Base-by-base conservation (phyloP, 2,888 invertebrate genomes). In the Tupiocoris notatus region DNA sequence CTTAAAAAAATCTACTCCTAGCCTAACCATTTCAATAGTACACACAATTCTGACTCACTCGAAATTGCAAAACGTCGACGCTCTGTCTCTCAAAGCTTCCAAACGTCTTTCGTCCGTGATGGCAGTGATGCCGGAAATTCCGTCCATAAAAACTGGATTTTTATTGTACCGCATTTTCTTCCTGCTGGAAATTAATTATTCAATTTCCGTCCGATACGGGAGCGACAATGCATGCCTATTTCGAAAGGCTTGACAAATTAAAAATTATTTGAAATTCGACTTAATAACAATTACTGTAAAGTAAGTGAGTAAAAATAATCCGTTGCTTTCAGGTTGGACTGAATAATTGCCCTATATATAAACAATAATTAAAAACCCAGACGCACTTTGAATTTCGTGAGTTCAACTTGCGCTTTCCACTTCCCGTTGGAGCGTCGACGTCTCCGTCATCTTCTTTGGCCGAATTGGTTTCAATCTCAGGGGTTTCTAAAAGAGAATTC, bases 121-220 rank as follows among this genome's bases (percentile, higher is more conserved):
- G 0, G 90, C 87, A 9, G 86, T 83, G 0, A 97, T 95, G 0
- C 94, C 94, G 0, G 89, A 86, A 0, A 97, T 91, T 0, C 95
- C 96, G 16, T 90, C 90, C 93, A 97, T 95, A 83, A 98, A 98
- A 1, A 84, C 0, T 91, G 89, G 83, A 89, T 89, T 80, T 88
- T 90, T 78, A 88, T 76, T 65, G 58, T 74, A 24, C 63, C 58
- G 22, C 39, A 9, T 64, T 22, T 65, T 56, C 57, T 70, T 76
- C 59, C 68, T 76, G 67, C 7, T n/a, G n/a, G n/a, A 54, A 54
- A 54, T 9, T 9, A 9, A 54, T 54, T 54, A n/a, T n/a, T n/a
- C n/a, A n/a, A n/a, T n/a, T n/a, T n/a, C 9, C 12, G 21, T 57
- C 25, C 58, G 59, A n/a, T n/a, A n/a, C n/a, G n/a, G n/a, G n/a